These are phyloP conservation scores for Trinectes maculatus DNA, from an alignment of 2,113 vertebrate species.

Conservation along the genomic window DNA sequence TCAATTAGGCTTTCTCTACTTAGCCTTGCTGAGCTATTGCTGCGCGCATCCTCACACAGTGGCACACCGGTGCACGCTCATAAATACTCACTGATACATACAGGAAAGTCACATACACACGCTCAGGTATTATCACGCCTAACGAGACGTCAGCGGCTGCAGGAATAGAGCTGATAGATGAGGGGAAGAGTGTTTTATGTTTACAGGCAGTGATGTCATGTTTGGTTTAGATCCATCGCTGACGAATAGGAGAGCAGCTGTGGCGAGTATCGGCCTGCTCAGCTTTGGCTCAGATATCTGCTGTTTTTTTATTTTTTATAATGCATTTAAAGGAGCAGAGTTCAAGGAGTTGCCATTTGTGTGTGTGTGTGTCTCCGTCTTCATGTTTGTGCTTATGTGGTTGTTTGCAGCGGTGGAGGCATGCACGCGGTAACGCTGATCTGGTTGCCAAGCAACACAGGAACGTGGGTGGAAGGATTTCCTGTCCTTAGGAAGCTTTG, in stretches of 20 bases:
- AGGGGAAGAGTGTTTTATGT: conserved; percentile 57
- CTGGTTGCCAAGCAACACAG: conserved; percentile 74
- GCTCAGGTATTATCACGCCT: not conserved
- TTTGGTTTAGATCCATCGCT: conserved; percentile 67
- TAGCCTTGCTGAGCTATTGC: conserved; percentile 52
- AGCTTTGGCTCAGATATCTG: conserved; percentile 38
- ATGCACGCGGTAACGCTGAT: conserved; percentile 75
- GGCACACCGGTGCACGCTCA: conserved; percentile 1
- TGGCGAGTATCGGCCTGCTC: conserved; percentile 45
- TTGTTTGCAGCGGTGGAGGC: conserved; percentile 60
- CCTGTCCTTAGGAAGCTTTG: conserved; percentile 80
- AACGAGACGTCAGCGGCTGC: conserved; percentile 55
- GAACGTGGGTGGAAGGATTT: conserved; percentile 81
- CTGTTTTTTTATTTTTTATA: conserved; percentile 1
- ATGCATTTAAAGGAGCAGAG: conserved; percentile 47
- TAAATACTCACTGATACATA: conserved; percentile 11
- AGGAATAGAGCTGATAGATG: conserved; percentile 74
- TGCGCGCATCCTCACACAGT: conserved; percentile 12
- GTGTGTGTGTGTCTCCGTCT: conserved; percentile 23
- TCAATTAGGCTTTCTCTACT: conserved; percentile 61
- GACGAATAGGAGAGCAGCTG: conserved; percentile 62
- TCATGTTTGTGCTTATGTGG: conserved; percentile 38
- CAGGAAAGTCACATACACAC: not conserved
- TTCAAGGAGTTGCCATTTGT: conserved; percentile 48
- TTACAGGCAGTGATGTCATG: conserved; percentile 73